Percentiles rank a stretch among this genome's conserved stretches.
phyloP scores from a whole-genome alignment of 2,888 invertebrate genomes.

The Stenolophus ochropezus region DNA sequence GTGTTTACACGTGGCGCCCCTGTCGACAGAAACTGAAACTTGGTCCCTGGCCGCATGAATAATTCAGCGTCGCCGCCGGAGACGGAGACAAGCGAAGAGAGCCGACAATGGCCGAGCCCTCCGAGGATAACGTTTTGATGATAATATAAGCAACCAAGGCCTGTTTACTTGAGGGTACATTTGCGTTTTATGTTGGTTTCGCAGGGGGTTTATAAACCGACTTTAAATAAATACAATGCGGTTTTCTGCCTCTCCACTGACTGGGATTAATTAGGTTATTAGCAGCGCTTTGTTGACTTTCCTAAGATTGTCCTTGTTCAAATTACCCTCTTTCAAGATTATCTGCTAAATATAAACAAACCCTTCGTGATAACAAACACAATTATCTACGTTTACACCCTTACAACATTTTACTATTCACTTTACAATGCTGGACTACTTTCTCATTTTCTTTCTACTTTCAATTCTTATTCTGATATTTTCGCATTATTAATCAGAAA shows the following conservation, averaged over 20 bases:
- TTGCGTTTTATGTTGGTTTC: constrained; percentile 48
- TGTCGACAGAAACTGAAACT: constrained; percentile 56
- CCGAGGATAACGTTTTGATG: constrained; percentile 55
- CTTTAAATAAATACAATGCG: constrained; percentile 42
- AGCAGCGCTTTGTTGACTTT: constrained; percentile 27
- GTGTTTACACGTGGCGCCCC: constrained; percentile 35
- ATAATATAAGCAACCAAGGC: constrained; percentile 55
- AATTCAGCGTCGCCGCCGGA: constrained; percentile 45
- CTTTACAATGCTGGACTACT: background rate
- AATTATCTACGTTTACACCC: background rate
- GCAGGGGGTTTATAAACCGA: constrained; percentile 37
- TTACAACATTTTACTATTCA: background rate
- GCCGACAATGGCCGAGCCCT: constrained; percentile 46
- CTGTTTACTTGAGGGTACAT: constrained; percentile 56
- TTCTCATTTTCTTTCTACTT: too few species aligned
- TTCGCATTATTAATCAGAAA: too few species aligned
- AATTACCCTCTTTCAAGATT: constrained; percentile 28
- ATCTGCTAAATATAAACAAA: constrained; percentile 6
- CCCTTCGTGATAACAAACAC: background rate
- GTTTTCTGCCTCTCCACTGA: constrained; percentile 16
- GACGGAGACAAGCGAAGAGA: constrained; percentile 21
- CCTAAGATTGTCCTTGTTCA: constrained; percentile 10
- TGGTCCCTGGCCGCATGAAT: constrained; percentile 57
- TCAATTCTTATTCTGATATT: too few species aligned
- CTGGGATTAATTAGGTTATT: constrained; percentile 28